phyloP scores from a whole-genome alignment of 2,888 invertebrate genomes.

The Conistra vaccinii region DNA sequence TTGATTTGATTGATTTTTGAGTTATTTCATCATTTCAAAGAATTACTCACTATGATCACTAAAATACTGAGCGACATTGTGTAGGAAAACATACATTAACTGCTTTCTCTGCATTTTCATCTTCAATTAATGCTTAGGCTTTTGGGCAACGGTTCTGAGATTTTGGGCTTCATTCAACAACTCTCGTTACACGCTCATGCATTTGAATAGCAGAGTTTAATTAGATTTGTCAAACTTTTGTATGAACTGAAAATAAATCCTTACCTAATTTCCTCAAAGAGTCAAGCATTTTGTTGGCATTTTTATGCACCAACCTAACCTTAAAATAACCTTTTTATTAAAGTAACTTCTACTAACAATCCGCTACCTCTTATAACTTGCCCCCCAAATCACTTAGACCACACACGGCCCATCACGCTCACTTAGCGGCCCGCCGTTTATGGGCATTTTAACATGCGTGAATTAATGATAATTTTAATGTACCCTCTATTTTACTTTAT shows the following conservation, averaged over 20 bases:
- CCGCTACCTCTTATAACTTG: slow-evolving; percentile 22
- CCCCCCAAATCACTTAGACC: slow-evolving; percentile 45
- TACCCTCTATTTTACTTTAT: slow-evolving; percentile 51
- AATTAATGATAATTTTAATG: slow-evolving; percentile 65
- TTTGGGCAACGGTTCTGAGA: not conserved
- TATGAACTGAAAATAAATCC: not conserved
- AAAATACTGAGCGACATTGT: not conserved
- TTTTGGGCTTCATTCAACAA: not conserved
- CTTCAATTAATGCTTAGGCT: not conserved
- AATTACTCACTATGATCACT: not conserved
- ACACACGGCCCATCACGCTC: slow-evolving; percentile 61
- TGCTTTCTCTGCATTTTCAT: not conserved
- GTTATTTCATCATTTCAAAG: not conserved
- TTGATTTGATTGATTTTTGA: too few relatives aligned
- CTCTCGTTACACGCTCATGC: not conserved
- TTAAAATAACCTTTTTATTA: not conserved
- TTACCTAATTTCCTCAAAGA: not conserved
- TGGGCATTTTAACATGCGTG: slow-evolving; percentile 59
- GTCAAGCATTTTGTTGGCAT: not conserved
- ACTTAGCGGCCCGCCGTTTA: slow-evolving; percentile 62
- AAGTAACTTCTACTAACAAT: too few relatives aligned
- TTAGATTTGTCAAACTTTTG: not conserved
- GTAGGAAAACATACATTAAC: not conserved
- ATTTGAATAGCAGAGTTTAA: not conserved
- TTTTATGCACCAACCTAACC: not conserved